phyloP scores from a whole-genome alignment of 2,888 invertebrate genomes.

The Lasioglossum leucozonium region DNA sequence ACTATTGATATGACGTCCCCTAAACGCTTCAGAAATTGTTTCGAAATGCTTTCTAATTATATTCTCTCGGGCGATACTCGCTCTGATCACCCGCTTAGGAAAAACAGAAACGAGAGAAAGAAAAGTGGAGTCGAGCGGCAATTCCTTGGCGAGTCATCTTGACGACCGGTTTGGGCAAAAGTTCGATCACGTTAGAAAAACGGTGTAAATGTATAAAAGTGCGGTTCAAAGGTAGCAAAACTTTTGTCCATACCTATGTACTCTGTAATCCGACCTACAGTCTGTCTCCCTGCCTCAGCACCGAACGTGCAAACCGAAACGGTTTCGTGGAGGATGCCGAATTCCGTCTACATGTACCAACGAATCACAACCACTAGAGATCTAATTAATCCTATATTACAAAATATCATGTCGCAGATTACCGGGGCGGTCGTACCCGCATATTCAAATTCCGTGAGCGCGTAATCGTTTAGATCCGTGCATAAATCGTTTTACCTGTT shows the following conservation, averaged over 20 bases:
- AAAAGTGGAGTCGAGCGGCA: slow-evolving; percentile 32
- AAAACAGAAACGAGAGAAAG: slow-evolving; percentile 19
- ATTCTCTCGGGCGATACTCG: slow-evolving; percentile 35
- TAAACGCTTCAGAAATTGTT: slow-evolving; percentile 43
- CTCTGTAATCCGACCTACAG: slow-evolving; percentile 44
- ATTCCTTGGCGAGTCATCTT: slow-evolving; percentile 56
- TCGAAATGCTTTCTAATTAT: slow-evolving; percentile 36
- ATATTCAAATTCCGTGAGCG: slow-evolving; percentile 33
- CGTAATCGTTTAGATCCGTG: slow-evolving; percentile 17
- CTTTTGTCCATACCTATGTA: slow-evolving; percentile 73
- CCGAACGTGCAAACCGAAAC: slow-evolving; percentile 41
- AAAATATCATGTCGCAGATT: slow-evolving; percentile 36
- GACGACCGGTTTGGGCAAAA: slow-evolving; percentile 73
- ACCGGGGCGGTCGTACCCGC: background rate
- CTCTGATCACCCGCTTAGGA: slow-evolving; percentile 18
- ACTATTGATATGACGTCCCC: slow-evolving; percentile 54
- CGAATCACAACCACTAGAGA: slow-evolving; percentile 40
- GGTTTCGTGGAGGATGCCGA: slow-evolving; percentile 36
- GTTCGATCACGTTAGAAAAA: slow-evolving; percentile 73
- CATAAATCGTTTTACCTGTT: slow-evolving; percentile 10
- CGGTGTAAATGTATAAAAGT: slow-evolving; percentile 82
- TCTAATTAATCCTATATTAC: slow-evolving; percentile 51
- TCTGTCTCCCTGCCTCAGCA: slow-evolving; percentile 35
- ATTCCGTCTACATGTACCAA: slow-evolving; percentile 21
- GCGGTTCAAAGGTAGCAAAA: slow-evolving; percentile 69